A percentile compares a stretch with the other conserved stretches of the same genome.
phyloP scores from a whole-genome alignment of 2,797 vertebrate species.

The Euphonia xanthogaster region DNA sequence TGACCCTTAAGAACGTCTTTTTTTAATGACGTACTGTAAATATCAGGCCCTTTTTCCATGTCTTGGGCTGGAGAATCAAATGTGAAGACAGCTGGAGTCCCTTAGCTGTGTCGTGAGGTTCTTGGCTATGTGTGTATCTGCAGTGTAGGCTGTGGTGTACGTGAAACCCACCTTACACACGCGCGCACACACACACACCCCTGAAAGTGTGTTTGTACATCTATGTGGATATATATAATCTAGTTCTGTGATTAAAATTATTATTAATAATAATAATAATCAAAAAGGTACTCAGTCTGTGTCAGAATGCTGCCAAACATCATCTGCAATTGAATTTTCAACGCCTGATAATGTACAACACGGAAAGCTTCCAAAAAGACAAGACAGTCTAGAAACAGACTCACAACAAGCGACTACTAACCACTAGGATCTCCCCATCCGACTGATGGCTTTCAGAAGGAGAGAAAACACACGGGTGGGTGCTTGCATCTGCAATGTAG shows the following conservation, averaged over 20 bases:
- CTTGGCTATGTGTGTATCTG: slow-evolving; percentile 50
- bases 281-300: slow-evolving; percentile 63
- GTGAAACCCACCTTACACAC: slow-evolving; percentile 5
- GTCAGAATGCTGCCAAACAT: slow-evolving; percentile 68
- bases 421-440: slow-evolving; percentile 69
- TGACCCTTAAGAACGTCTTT: background rate
- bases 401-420: slow-evolving; percentile 64
- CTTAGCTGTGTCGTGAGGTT: background rate
- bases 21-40: background rate
- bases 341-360: slow-evolving; percentile 62
- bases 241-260: slow-evolving; percentile 72
- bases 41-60: background rate
- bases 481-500: slow-evolving; percentile 50
- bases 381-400: slow-evolving; percentile 54
- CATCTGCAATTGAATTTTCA: slow-evolving; percentile 61
- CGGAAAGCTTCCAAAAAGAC: slow-evolving; percentile 62
- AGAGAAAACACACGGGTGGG: slow-evolving; percentile 48
- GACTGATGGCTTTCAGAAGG: slow-evolving; percentile 45
- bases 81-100: slow-evolving; percentile 22
- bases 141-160: slow-evolving; percentile 34
- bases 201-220: slow-evolving; percentile 57
- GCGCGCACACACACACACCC: background rate
- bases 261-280: slow-evolving; percentile 59
- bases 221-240: slow-evolving; percentile 67
- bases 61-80: background rate